These are phyloP conservation scores for Anguilla pacifica DNA, from an alignment of 2,797 vertebrate genomes.

Conservation along the genomic window DNA sequence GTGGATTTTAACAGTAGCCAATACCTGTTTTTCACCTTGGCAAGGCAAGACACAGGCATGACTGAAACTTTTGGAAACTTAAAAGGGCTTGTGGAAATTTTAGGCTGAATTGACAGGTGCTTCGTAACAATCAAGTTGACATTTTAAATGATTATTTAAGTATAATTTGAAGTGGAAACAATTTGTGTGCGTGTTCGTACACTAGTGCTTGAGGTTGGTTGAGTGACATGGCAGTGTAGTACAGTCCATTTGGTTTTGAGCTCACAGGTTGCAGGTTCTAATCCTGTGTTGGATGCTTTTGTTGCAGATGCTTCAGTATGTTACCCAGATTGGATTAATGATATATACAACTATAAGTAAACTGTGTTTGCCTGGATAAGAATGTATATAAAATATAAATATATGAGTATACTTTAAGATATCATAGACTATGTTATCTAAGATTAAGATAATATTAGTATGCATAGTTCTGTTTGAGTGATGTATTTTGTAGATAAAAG, in stretches of 20 bases:
- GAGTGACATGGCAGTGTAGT: neutral
- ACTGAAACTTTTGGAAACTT: neutral
- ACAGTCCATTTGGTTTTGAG: neutral
- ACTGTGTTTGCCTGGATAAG: neutral
- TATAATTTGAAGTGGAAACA: neutral
- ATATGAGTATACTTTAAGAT: neutral
- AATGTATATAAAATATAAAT: neutral
- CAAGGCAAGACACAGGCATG: neutral
- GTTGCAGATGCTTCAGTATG: too few relatives aligned
- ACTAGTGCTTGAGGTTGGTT: neutral
- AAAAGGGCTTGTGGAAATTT: neutral
- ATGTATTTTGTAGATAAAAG: neutral
- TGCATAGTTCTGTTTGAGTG: neutral
- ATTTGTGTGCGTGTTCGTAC: neutral
- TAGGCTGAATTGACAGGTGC: neutral
- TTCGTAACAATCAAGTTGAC: neutral
- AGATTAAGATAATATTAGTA: neutral
- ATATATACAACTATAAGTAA: neutral
- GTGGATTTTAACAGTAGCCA: slow-evolving; percentile 4
- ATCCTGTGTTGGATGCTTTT: neutral
- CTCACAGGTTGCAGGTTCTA: neutral
- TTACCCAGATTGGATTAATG: too few relatives aligned
- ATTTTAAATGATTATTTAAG: neutral
- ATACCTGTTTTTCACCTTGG: neutral
- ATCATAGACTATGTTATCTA: neutral